phyloP scores from a whole-genome alignment of 2,113 vertebrate species.

The Amblyopsis rosae region DNA sequence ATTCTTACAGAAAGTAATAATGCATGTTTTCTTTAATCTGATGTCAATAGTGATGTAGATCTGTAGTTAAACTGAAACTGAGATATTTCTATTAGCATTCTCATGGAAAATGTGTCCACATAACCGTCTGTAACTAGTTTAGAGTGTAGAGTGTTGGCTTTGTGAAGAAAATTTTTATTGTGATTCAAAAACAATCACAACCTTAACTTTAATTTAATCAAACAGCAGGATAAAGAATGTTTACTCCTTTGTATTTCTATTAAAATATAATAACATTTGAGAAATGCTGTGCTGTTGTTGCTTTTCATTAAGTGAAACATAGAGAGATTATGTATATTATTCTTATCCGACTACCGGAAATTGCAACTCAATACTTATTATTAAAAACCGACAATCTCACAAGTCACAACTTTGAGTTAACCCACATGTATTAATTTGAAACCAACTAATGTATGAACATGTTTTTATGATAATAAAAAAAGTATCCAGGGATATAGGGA shows the following conservation, averaged over 20 bases:
- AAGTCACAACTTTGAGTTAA: too few species aligned
- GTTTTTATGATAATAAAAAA: too few species aligned
- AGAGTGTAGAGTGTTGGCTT: not conserved
- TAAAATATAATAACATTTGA: not conserved
- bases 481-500: too few species aligned
- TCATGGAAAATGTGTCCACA: not conserved
- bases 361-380: not conserved
- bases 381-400: not conserved
- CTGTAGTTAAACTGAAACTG: too few species aligned
- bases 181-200: conserved; percentile 13
- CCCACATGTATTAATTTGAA: not conserved
- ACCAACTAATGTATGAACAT: too few species aligned
- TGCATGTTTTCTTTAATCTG: not conserved
- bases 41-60: too few species aligned
- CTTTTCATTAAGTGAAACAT: not conserved
- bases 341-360: not conserved
- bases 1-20: not conserved
- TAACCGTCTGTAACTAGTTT: not conserved
- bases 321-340: not conserved
- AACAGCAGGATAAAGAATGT: conserved; percentile 2
- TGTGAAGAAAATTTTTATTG: conserved; percentile 1
- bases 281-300: not conserved
- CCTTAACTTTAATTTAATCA: not conserved
- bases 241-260: not conserved
- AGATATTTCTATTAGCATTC: not conserved